Evolutionary conservation across 1,140 invertebrate genomes (phyloP).

Genomic region (Drosophila orena): DNA sequence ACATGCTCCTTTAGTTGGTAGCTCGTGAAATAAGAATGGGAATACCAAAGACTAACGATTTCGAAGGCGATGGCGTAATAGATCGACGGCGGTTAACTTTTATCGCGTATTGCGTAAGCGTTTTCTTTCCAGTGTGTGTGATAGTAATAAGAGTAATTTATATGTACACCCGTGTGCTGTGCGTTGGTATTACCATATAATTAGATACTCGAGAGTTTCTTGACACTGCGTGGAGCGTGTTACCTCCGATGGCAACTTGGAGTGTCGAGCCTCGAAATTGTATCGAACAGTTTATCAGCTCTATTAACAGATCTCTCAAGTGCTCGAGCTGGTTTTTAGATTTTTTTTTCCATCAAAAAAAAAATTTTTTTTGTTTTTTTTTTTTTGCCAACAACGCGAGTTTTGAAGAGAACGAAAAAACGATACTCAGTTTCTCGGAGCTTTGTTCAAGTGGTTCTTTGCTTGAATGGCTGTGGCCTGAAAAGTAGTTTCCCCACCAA

Average conservation of each 20-base stretch:
- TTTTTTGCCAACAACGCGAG: slow-evolving; percentile 4
- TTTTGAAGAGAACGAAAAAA: slow-evolving; percentile 5
- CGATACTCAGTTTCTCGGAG: slow-evolving; percentile 26
- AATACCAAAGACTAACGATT: slow-evolving; percentile 20
- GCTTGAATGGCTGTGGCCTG: slow-evolving; percentile 9
- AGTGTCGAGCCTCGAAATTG: slow-evolving; percentile 48
- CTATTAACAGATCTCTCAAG: slow-evolving; percentile 76
- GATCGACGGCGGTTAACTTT: slow-evolving; percentile 66
- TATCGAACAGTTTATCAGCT: slow-evolving; percentile 79
- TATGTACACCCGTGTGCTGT: slow-evolving; percentile 77
- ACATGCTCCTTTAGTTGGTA: slow-evolving; percentile 6
- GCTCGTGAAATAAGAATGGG: background rate
- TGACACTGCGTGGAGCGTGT: slow-evolving; percentile 52
- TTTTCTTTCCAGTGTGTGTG: slow-evolving; percentile 25
- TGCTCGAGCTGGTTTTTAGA: slow-evolving; percentile 44
- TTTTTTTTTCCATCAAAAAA: background rate
- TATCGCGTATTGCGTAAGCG: slow-evolving; percentile 51
- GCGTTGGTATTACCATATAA: slow-evolving; percentile 81
- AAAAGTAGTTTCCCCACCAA: slow-evolving; percentile 18
- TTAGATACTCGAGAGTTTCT: slow-evolving; percentile 80
- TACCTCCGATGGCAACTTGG: slow-evolving; percentile 30
- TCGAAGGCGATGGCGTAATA: slow-evolving; percentile 67
- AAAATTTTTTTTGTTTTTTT: background rate
- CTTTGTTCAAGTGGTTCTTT: slow-evolving; percentile 33
- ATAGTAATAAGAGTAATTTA: slow-evolving; percentile 78